These are phyloP conservation scores for Intellagama lesueurii DNA, from an alignment of 2,797 vertebrate genomes.

Conservation along the genomic window DNA sequence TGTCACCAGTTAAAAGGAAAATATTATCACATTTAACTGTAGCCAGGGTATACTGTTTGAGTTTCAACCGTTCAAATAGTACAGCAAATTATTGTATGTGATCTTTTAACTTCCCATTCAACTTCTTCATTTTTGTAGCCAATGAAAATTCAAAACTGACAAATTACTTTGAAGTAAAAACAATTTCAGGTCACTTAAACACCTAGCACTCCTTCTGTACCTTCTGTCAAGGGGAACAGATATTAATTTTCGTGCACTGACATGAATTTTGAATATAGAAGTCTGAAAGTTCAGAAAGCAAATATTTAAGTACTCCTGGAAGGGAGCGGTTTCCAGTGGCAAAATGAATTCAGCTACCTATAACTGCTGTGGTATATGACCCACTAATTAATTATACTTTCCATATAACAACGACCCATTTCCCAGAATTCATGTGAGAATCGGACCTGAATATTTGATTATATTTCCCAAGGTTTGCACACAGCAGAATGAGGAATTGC, in stretches of 20 bases:
- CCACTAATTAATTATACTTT: constrained; percentile 36
- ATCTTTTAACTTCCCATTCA: constrained; percentile 21
- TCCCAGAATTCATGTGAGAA: constrained; percentile 1
- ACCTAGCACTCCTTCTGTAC: background rate
- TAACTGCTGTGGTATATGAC: background rate
- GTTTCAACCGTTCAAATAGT: background rate
- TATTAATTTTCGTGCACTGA: constrained; percentile 22
- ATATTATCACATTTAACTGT: constrained; percentile 17
- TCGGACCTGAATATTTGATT: constrained; percentile 12
- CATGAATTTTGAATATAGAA: constrained; percentile 8
- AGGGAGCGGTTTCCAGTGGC: background rate
- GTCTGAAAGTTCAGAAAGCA: background rate
- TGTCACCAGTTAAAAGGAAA: constrained; percentile 7
- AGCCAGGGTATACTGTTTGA: background rate
- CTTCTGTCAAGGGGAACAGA: background rate
- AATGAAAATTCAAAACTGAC: constrained; percentile 39
- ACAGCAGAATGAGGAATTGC: background rate
- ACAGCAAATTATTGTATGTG: constrained; percentile 10
- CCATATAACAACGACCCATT: background rate
- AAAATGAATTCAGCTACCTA: background rate
- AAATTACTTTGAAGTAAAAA: constrained; percentile 27
- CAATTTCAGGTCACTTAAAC: constrained; percentile 20
- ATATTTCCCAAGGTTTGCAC: background rate
- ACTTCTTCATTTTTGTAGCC: constrained; percentile 16
- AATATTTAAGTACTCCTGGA: background rate